phyloP scores from a whole-genome alignment of 2,888 invertebrate species.

The Harmothoe impar region DNA sequence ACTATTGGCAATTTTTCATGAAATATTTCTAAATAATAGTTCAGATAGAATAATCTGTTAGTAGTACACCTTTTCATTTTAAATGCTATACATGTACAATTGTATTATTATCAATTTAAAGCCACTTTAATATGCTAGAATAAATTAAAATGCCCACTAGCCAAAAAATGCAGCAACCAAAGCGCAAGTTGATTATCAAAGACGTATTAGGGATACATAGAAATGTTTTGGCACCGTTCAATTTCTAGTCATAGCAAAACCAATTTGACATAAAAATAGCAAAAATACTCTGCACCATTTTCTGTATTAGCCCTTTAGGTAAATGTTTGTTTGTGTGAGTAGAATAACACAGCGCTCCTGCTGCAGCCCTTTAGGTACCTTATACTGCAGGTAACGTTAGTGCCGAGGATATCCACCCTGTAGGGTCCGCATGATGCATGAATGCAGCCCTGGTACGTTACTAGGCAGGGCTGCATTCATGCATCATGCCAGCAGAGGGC shows the following conservation, averaged over 20 bases:
- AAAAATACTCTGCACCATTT: background rate
- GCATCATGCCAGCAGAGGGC: background rate
- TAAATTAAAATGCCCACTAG: too few relatives aligned
- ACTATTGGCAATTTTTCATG: too few relatives aligned
- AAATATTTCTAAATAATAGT: too few relatives aligned
- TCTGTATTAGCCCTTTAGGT: background rate
- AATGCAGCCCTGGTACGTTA: background rate
- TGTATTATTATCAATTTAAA: too few relatives aligned
- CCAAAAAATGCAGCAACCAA: too few relatives aligned
- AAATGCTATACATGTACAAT: too few relatives aligned
- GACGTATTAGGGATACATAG: background rate
- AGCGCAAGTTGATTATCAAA: too few relatives aligned
- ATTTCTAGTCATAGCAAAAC: background rate
- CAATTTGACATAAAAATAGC: background rate
- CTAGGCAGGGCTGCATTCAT: too few relatives aligned
- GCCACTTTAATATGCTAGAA: too few relatives aligned
- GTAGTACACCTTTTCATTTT: too few relatives aligned
- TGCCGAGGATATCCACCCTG: background rate
- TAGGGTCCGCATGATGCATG: background rate
- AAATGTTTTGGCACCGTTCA: background rate
- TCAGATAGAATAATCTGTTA: too few relatives aligned
- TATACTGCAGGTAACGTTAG: background rate
- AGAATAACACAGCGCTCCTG: background rate
- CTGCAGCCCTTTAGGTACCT: background rate
- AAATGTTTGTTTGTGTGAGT: background rate